Evolutionary conservation across 2,113 vertebrate species (phyloP), one percentile per base, ranked within the genome.

Genomic region (Gymnorhina tibicen): DNA sequence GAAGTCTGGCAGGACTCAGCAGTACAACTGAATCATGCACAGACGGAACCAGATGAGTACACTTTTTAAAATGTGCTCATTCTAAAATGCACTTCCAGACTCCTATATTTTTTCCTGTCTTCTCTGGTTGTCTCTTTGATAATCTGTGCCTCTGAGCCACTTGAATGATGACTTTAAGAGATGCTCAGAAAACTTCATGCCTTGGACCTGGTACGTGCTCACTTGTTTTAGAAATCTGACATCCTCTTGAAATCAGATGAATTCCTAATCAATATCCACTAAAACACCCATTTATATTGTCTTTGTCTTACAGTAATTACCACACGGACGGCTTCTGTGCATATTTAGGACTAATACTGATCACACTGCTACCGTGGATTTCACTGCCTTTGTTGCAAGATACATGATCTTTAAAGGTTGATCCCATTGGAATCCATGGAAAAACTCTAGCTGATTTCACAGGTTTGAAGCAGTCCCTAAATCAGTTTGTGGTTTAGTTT

Each of bases 261-360:
- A 93, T 91, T 94, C 76, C n/a, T 49, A 52, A 68, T 87, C 88
- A 86, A 89, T 88, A 88, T n/a, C 41, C 56, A 84, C 46, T 84
- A 81, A 92, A 91, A 84, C 69, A 78, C 6, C 35, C 44, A 86
- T 91, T 86, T 46, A 49, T 37, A 52, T 27, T 77, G 24, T n/a
- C 82, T 70, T 90, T 95, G 47, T 93, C 56, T 90, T 75, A 64
- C 26, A 41, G 37, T 89, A 86, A 72, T 89, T 80, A 72, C 50
- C 72, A 44, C 27, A 74, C 6, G 3, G 55, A 46, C n/a, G 22
- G 33, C 17, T 84, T 75, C 75, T 67, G 47, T 30, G 44, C 16
- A 22, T 67, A 59, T 80, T 70, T 92, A 39, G 60, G 55, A 59
- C 32, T 77, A 11, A 23, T 55, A 80, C 44, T 70, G 63, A 88